Conservation (phyloP, 2,113 vertebrate genomes). For the Tylochromis polylepis region DNA sequence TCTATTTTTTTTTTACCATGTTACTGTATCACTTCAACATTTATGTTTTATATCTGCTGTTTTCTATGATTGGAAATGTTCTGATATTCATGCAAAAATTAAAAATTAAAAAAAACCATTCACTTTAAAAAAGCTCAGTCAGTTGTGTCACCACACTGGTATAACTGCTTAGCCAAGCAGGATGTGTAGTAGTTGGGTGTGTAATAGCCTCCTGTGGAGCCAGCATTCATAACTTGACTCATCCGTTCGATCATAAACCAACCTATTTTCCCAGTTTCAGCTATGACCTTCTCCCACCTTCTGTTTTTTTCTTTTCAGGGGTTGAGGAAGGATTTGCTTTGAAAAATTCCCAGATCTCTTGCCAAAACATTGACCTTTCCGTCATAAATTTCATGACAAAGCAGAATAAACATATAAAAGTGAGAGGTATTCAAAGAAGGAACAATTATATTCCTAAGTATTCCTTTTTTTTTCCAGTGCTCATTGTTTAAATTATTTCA, state of each 20-base stretch:
- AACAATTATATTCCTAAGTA: neutral
- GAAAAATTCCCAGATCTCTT: neutral
- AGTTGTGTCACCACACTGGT: neutral
- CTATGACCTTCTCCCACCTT: neutral
- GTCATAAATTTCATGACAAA: neutral
- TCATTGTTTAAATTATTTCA: neutral
- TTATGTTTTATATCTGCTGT: neutral
- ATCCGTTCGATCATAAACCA: neutral
- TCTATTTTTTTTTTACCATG: neutral
- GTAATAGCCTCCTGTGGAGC: neutral
- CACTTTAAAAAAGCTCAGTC: neutral
- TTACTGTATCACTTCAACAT: neutral
- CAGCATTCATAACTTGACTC: neutral
- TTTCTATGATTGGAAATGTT: neutral
- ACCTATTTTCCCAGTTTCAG: neutral
- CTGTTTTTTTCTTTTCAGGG: neutral
- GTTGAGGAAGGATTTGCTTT: neutral
- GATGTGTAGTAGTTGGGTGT: neutral
- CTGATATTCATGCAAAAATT: neutral
- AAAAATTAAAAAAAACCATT: neutral
- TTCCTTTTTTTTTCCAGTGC: neutral
- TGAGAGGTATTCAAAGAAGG: neutral
- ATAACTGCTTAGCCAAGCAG: neutral
- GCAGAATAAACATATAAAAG: neutral
- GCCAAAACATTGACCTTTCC: neutral